Base-by-base conservation (phyloP, 2,888 invertebrate genomes). In the Syritta pipiens region DNA sequence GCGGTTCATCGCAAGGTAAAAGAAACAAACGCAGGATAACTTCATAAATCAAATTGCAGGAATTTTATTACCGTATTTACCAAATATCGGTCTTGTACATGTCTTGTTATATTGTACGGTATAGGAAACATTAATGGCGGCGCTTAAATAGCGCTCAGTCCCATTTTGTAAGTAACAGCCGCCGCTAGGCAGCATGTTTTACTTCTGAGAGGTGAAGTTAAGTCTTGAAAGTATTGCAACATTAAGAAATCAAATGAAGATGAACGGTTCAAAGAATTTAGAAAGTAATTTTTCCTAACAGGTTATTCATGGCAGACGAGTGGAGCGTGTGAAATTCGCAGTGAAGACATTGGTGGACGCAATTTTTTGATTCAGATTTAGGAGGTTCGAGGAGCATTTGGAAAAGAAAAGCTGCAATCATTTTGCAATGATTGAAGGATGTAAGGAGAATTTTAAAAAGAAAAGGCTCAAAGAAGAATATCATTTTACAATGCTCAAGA, bases 11-110 rank as follows among this genome's bases (percentile, higher is more conserved):
- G 37, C 44, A 48, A 10, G 22, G 71, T 46, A 30, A 53, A 35
- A 65, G 46, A 65, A 71, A 60, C 59, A 59, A 77, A 72, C 77
- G 63, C 57, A 35, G 30, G 60, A 37, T 42, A 67, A 12, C 60
- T 20, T 55, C 3, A 79, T 74, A 79, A 79, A 79, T 79, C 79
- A 79, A 53, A 51, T 48, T 62, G 49, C 55, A 62, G 67, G 68
- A 74, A 79, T 74, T 55, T 68, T 74, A 76, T 76, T 69, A 76
- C 76, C 76, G 76, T 76, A 69, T 69, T 76, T 76, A 74, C 60
- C 67, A 55, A 79, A 74, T 79, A 74, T 79, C 67, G 79, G 67
- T 79, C 72, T 72, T 55, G 59, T 65, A 60, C 77, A 77, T 59
- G 65, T 53, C 60, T 51, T 59, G 57, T n/a, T n/a, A 53, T 65